A percentile compares a stretch with the other conserved stretches of the same genome.
These are phyloP conservation scores for Belonocnema kinseyi DNA, from an alignment of 1,140 invertebrate genomes.

Conservation along the genomic window DNA sequence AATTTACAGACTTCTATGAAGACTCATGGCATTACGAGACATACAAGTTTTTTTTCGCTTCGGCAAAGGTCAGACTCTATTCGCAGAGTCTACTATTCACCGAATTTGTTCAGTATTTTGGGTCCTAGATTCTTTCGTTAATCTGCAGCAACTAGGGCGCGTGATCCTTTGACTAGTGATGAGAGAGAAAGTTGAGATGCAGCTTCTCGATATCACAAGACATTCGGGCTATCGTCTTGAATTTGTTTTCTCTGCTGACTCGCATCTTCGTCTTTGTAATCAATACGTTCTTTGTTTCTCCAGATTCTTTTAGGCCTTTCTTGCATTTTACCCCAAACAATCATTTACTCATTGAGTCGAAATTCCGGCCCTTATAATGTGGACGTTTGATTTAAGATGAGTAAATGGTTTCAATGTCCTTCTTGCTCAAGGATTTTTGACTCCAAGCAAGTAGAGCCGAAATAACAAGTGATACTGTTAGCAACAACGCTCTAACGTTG, in stretches of 20 bases:
- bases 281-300: neutral
- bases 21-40: constrained; percentile 48
- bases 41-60: neutral
- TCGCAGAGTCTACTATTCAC: neutral
- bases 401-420: neutral
- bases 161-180: neutral
- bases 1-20: constrained; percentile 49
- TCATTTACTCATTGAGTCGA: neutral
- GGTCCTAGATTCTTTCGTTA: neutral
- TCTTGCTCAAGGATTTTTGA: neutral
- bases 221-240: neutral
- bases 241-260: neutral
- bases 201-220: neutral
- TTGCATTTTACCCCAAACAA: neutral
- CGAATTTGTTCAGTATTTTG: constrained; percentile 7
- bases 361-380: constrained; percentile 6
- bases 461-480: constrained; percentile 9
- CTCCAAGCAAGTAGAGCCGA: constrained; percentile 2
- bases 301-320: constrained; percentile 17
- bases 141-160: neutral
- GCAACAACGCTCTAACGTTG: constrained; percentile 5
- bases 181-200: constrained; percentile 1
- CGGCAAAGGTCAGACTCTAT: neutral
- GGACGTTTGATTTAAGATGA: neutral
- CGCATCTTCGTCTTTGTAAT: neutral